These are phyloP conservation scores for Oreocharis arfaki DNA, from an alignment of 2,113 vertebrate genomes.

Conservation along the genomic window DNA sequence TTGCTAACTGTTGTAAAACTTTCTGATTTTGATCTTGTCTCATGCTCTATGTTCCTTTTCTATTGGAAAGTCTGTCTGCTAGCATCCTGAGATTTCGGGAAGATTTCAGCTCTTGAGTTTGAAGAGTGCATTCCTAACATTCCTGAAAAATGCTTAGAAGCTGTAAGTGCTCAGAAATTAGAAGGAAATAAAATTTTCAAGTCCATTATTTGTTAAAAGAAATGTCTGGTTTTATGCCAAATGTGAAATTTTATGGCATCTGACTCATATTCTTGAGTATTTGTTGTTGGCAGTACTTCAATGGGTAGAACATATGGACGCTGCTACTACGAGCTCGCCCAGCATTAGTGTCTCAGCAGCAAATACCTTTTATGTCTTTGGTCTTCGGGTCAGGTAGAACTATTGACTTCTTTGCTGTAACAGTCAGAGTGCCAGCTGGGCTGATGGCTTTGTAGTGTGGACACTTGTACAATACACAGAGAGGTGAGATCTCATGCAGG, in stretches of 20 bases:
- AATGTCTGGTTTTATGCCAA: background rate
- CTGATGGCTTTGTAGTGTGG: conserved; percentile 7
- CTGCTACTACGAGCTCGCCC: background rate
- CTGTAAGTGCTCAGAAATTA: background rate
- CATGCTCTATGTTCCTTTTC: background rate
- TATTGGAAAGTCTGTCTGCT: background rate
- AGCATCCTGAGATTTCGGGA: background rate
- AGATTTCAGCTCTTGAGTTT: background rate
- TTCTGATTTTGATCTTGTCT: background rate
- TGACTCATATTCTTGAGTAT: conserved; percentile 5
- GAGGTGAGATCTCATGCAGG: conserved; percentile 54
- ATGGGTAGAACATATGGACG: conserved; percentile 9
- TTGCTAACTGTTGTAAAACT: too few relatives aligned
- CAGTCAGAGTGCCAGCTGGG: conserved; percentile 38
- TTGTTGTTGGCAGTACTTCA: conserved; percentile 17
- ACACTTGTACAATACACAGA: background rate
- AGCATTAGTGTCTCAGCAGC: background rate
- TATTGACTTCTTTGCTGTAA: background rate
- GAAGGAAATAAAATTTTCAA: background rate
- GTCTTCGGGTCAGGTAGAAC: background rate
- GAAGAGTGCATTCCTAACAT: background rate
- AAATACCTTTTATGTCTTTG: conserved; percentile 15
- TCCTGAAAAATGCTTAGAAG: background rate
- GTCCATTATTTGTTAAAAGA: conserved; percentile 1
- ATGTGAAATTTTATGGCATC: background rate